Percentiles rank a stretch among this genome's conserved stretches.
These are phyloP conservation scores for Palythoa heliodiscus DNA, from an alignment of 92 coral and sea anemone genomes.

Conservation along the genomic window DNA sequence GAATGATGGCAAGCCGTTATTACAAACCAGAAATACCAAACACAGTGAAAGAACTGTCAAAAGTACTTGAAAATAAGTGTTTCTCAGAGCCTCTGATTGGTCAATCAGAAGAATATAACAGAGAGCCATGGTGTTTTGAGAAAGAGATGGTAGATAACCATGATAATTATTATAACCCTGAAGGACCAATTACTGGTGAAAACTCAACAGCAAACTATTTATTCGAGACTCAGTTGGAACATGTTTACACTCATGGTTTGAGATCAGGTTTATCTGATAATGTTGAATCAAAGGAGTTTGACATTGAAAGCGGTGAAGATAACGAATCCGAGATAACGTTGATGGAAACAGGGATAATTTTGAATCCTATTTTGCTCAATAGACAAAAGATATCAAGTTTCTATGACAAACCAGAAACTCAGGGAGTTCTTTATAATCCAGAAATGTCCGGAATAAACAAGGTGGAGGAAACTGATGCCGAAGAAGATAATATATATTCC, in stretches of 20 bases:
- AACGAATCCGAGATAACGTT: neutral
- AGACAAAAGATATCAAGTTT: neutral
- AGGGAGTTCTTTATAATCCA: neutral
- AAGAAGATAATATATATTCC: neutral
- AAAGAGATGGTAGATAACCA: neutral
- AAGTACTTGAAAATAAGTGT: neutral
- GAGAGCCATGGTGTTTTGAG: neutral
- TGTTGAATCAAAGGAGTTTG: neutral
- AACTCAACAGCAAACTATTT: neutral
- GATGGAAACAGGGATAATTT: no score
- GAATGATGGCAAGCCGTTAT: conserved; percentile 31
- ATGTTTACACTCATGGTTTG: neutral
- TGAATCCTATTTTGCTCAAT: neutral
- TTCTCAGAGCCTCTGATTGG: neutral
- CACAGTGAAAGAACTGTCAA: neutral
- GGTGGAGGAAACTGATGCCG: neutral
- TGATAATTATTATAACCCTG: neutral
- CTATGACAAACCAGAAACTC: neutral
- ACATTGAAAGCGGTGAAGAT: neutral
- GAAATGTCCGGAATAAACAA: neutral
- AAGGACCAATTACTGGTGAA: neutral
- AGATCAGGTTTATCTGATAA: neutral
- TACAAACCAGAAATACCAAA: conserved; percentile 2
- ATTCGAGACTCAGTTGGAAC: neutral
- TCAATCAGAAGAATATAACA: no score